Evolutionary conservation across 2,888 invertebrate species (phyloP), one percentile per base, ranked within the genome.

Genomic region (Willowsia nigromaculata): DNA sequence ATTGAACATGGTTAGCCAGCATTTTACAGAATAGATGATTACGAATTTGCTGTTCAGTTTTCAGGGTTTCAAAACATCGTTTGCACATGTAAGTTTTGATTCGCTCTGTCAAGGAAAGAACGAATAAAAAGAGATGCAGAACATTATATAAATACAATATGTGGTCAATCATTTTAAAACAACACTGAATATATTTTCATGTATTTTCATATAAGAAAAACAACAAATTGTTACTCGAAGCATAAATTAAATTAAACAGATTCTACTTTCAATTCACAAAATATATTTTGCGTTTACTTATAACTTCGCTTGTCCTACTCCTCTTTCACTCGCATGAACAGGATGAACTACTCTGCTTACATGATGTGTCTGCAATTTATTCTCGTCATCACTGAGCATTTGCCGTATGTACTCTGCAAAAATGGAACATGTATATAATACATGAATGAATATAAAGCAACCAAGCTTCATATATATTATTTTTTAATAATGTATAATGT

Each of bases 1-100:
- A 91, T 30, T 87, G 90, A n/a, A 91, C 80, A 15, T 88, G 83
- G 25, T 88, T 88, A 6, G 83, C 88, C 6, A 90, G 43, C 88
- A 88, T 88, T 76, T 90, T 89, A 68, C 91, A 91, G 56, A 88
- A 90, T 0, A 90, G 80, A 71, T 91, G 91, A 37, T 89, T 88
- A 47, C 85, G 22, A 5, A 91, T 90, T 83, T 91, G 85, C 30
- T 90, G 88, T 40, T 91, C 91, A 25, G 91, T 86, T 81, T 90
- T 90, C 22, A 91, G 59, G 1, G 91, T 88, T 37, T 90, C 88
- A 43, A 90, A 90, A 56, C 91, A 91, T 27, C 88, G 30, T 59
- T 90, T 90, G 76, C 91, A 91, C 91, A 90, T 91, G 88, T 90
- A 90, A 13, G 89, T 88, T 33, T 78, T 89, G 50, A 80, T 89